Base-by-base conservation (phyloP, 2,888 invertebrate genomes). In the Flabesymbios commensalis region DNA sequence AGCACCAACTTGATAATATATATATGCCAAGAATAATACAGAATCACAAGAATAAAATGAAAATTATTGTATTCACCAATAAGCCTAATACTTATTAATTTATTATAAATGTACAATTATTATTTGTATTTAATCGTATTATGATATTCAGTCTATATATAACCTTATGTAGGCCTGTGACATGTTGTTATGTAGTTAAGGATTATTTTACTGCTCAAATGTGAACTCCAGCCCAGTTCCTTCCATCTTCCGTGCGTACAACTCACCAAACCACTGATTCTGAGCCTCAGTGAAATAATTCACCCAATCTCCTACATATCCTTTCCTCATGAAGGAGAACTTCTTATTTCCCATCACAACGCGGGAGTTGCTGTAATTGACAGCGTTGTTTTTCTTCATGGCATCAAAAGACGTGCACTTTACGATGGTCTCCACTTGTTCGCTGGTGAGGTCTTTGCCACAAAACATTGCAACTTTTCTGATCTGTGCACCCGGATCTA, bases 401-500 rank as follows among this genome's bases (percentile, higher is more conserved):
- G 17, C 31, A 17, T 55, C 48, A 39, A 60, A 60, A 10, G 55
- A 45, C 7, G 47, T 47, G 24, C 14, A n/a, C 2, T 54, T 7
- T 4, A 55, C 60, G 22, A 60, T 60, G 19, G 32, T 36, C 4
- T 54, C 41, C 2, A 60, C 28, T 36, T 55, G n/a, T 17, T 52
- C 55, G 10, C 47, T 29, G 3, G 36, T 47, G 32, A 63, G 39
- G 7, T 59, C 24, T 39, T 51, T 55, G 5, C 47, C 54, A 1
- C 48, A 22, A 53, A 64, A 65, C 17, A 59, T 22, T 2, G 59
- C 63, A 14, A 64, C 29, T 41, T 52, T 43, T 19, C 17, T 36
- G 3, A 64, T 49, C 2, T 65, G 32, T 5, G 5, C 31, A 1
- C 5, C 32, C 26, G 64, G 58, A 29, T 58, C 31, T 26, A 19